Conservation (phyloP, 2,888 invertebrate genomes). For the Ischnus inquisitorius region DNA sequence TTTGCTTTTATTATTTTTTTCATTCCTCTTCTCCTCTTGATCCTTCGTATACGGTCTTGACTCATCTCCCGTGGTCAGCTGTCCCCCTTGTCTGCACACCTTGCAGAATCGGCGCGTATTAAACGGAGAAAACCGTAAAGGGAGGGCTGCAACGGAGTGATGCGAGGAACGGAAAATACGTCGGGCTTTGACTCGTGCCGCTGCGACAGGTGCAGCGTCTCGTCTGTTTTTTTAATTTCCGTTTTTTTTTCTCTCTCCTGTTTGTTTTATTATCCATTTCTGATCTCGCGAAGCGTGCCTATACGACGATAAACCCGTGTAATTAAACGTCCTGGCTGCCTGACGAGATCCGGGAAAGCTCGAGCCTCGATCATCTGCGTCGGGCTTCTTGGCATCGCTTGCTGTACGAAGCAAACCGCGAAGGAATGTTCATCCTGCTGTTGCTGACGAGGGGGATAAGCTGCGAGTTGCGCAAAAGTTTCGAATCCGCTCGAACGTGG, state of each 20-base stretch:
- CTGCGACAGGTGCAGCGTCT: conserved; percentile 26
- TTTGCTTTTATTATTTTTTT: conserved; percentile 19
- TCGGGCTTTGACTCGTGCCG: conserved; percentile 42
- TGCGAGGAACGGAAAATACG: conserved; percentile 15
- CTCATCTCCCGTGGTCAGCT: background rate
- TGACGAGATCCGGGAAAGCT: conserved; percentile 35
- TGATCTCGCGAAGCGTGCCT: conserved; percentile 20
- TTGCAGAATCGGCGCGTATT: conserved; percentile 8
- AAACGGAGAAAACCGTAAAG: conserved; percentile 6
- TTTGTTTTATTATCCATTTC: conserved; percentile 3
- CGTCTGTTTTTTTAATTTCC: background rate
- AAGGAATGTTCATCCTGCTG: conserved; percentile 22
- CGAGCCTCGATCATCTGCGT: conserved; percentile 20
- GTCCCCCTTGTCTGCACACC: conserved; percentile 22
- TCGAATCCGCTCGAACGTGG: conserved; percentile 8
- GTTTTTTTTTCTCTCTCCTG: background rate
- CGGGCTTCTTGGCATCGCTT: conserved; percentile 21
- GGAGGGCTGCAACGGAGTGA: conserved; percentile 2
- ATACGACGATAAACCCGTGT: conserved; percentile 37
- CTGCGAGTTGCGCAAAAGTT: conserved; percentile 39
- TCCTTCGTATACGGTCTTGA: background rate
- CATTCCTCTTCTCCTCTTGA: background rate
- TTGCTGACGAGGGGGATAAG: conserved; percentile 9
- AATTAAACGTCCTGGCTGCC: conserved; percentile 43
- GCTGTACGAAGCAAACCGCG: conserved; percentile 1